Conservation (phyloP, 1,140 invertebrate species). For the Drosophila persimilis region DNA sequence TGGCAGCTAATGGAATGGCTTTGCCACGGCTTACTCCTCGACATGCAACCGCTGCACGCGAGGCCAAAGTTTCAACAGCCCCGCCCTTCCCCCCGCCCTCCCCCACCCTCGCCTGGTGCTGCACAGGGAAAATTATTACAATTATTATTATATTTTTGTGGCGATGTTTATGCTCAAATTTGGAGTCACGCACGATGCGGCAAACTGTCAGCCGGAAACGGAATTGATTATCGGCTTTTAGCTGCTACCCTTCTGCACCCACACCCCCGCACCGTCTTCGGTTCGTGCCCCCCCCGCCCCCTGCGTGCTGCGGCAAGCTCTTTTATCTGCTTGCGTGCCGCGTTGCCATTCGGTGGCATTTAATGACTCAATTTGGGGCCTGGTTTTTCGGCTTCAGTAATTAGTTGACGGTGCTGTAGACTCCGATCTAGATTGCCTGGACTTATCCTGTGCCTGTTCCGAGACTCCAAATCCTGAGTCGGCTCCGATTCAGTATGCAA, state of each 20-base stretch:
- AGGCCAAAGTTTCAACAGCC: slow-evolving; percentile 32
- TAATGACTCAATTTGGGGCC: slow-evolving; percentile 65
- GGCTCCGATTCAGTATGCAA: neutral
- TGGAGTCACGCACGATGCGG: slow-evolving; percentile 66
- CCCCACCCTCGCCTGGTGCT: too few relatives aligned
- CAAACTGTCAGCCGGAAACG: slow-evolving; percentile 66
- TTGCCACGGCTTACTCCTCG: slow-evolving; percentile 16
- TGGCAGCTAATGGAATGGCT: slow-evolving; percentile 41
- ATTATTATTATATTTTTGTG: slow-evolving; percentile 62
- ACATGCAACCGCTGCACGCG: slow-evolving; percentile 57
- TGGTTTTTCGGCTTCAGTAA: neutral
- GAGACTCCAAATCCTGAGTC: too few relatives aligned
- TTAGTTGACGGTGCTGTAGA: too few relatives aligned
- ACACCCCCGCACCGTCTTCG: too few relatives aligned
- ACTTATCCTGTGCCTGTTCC: neutral
- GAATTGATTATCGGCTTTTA: slow-evolving; percentile 73
- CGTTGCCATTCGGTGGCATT: slow-evolving; percentile 54
- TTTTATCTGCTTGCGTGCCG: slow-evolving; percentile 69
- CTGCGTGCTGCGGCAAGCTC: slow-evolving; percentile 16
- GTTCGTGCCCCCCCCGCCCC: neutral
- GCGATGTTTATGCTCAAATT: slow-evolving; percentile 50
- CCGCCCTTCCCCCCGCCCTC: slow-evolving; percentile 2
- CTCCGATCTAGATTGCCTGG: neutral
- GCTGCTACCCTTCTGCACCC: neutral
- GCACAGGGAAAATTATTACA: slow-evolving; percentile 50